These are phyloP conservation scores for Campoplex capitator DNA, from an alignment of 2,888 invertebrate genomes.

Conservation along the genomic window DNA sequence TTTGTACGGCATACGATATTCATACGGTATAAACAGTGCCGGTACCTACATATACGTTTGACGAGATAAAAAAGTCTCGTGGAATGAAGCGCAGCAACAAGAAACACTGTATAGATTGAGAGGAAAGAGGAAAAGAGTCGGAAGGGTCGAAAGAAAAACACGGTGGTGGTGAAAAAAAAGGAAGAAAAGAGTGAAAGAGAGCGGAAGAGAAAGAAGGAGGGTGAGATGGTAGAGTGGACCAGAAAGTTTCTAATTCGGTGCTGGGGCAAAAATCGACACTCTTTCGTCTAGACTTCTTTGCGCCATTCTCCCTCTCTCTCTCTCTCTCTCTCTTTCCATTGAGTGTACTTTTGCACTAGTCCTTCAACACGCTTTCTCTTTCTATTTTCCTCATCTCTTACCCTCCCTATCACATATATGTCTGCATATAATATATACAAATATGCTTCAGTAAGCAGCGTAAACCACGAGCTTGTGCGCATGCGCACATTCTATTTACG, in stretches of 20 bases:
- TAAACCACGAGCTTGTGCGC: conserved; percentile 58
- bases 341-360: conserved; percentile 43
- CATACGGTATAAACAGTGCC: background rate
- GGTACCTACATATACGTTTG: conserved; percentile 80
- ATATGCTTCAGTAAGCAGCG: conserved; percentile 35
- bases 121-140: conserved; percentile 48
- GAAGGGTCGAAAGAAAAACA: conserved; percentile 47
- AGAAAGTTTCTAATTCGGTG: conserved; percentile 76
- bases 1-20: background rate
- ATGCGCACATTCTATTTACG: conserved; percentile 82
- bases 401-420: conserved; percentile 58
- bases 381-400: conserved; percentile 53
- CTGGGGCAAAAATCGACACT: conserved; percentile 81
- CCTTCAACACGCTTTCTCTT: conserved; percentile 24
- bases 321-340: conserved; percentile 54
- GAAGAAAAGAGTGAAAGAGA: conserved; percentile 46
- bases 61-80: conserved; percentile 51
- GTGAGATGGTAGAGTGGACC: conserved; percentile 62
- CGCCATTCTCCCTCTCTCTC: conserved; percentile 58
- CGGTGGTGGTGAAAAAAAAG: conserved; percentile 42
- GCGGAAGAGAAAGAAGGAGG: background rate
- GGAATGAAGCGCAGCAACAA: conserved; percentile 83
- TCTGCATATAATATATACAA: background rate
- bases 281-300: conserved; percentile 73
- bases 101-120: conserved; percentile 78